phyloP scores from a whole-genome alignment of 2,888 invertebrate genomes.

The Eupsilia transversa region DNA sequence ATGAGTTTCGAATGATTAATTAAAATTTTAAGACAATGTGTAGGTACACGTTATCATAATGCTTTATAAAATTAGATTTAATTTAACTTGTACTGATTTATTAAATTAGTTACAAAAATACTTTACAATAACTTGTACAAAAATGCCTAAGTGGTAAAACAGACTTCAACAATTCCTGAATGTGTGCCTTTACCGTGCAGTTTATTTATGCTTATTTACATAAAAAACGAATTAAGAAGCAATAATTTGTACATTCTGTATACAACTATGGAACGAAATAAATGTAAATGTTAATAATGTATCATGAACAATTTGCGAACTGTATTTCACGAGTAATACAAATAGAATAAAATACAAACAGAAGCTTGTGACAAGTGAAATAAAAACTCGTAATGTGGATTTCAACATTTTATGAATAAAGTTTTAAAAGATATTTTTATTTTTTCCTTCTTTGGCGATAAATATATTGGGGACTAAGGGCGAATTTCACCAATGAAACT shows the following conservation, averaged over 20 bases:
- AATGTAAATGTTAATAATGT: slow-evolving; percentile 15
- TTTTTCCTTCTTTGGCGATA: neutral
- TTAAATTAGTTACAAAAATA: neutral
- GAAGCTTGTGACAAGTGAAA: slow-evolving; percentile 40
- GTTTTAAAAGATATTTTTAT: slow-evolving; percentile 9
- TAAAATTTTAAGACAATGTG: too few species aligned
- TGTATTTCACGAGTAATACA: slow-evolving; percentile 29
- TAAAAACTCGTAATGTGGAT: slow-evolving; percentile 43
- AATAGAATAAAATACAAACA: slow-evolving; percentile 47
- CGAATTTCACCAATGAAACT: too few species aligned
- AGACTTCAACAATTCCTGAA: neutral
- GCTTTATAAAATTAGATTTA: slow-evolving; percentile 9
- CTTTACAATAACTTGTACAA: neutral
- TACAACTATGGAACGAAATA: slow-evolving; percentile 19
- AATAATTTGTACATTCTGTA: neutral
- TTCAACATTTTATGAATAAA: slow-evolving; percentile 42
- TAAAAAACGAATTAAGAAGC: neutral
- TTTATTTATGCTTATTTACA: slow-evolving; percentile 3
- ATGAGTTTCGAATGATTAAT: too few species aligned
- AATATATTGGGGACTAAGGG: neutral
- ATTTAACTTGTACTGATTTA: neutral
- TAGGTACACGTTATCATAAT: too few species aligned
- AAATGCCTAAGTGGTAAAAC: neutral
- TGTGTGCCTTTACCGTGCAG: neutral
- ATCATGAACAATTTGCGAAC: slow-evolving; percentile 29